Conservation (phyloP, 2,888 invertebrate species). For the Aelia acuminata region DNA sequence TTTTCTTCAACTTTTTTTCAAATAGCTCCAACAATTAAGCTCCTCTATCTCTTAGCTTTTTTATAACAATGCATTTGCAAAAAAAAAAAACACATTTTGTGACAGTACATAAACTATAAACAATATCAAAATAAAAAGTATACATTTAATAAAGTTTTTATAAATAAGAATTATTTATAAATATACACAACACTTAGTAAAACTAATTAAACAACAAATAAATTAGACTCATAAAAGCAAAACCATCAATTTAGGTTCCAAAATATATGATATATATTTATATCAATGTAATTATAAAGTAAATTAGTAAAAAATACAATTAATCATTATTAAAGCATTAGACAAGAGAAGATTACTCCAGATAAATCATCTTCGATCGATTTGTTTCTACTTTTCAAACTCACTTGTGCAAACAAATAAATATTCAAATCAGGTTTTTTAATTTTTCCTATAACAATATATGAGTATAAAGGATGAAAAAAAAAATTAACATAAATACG, state of each 20-base stretch:
- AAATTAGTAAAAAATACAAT: constrained; percentile 45
- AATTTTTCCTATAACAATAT: constrained; percentile 9
- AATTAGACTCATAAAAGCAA: constrained; percentile 43
- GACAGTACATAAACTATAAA: constrained; percentile 14
- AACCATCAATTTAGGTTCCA: constrained; percentile 27
- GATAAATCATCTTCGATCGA: constrained; percentile 48
- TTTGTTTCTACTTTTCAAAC: neutral
- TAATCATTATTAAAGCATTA: constrained; percentile 59
- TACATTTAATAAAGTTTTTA: constrained; percentile 41
- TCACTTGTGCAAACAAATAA: neutral
- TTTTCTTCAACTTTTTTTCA: neutral
- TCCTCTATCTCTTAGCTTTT: constrained; percentile 17
- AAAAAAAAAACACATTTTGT: neutral
- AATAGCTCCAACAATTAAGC: neutral
- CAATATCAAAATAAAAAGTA: constrained; percentile 26
- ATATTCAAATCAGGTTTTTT: neutral
- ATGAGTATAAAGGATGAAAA: neutral
- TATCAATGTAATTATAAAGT: constrained; percentile 36
- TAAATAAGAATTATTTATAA: constrained; percentile 43
- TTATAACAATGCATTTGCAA: neutral
- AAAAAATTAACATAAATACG: neutral
- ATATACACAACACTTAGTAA: constrained; percentile 34
- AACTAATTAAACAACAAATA: constrained; percentile 38
- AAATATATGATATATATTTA: neutral
- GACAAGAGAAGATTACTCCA: constrained; percentile 48